Base-by-base conservation (phyloP, 2,888 invertebrate genomes). In the Poecilus cupreus region DNA sequence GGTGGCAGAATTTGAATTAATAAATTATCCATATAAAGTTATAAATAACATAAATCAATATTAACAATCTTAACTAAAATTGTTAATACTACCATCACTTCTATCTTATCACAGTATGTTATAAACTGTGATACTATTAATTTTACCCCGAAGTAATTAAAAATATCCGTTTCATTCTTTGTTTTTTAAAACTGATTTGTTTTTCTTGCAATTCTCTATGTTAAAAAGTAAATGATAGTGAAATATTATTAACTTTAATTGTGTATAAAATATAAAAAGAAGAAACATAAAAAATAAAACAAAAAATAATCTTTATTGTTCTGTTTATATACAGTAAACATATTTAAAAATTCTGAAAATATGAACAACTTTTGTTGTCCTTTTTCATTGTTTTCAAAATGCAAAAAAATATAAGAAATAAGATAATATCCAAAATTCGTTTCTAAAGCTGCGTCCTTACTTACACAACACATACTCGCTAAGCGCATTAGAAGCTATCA, bases 1-100 rank as follows among this genome's bases (percentile, higher is more conserved):
- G 64, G 64, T 43, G 43, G 77, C 20, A 77, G 20, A 77, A 46
- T 77, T 77, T 43, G 46, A 77, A 77, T 77, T 77, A 77, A 77
- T 60, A 77, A 77, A 77, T 77, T 77, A 77, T 77, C 46, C n/a
- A 13, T 4, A 10, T 16, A 16, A 22, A 51, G 60, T 77, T 77
- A 60, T 60, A 60, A 77, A 77, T 60, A 49, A 22, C 77, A 24
- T 20, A 43, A 77, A 77, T 77, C 77, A 43, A 77, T 77, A 77
- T 26, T 46, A n/a, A 32, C 3, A 75, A 75, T 68, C 10, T 13
- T 18, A 60, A 60, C 20, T 16, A 8, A 46, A 10, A 54, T 54
- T 54, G 11, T 54, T 20, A 54, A 22, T 54, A 20, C 22, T 22
- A 54, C 22, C 20, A 51, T 51, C 11, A 10, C 11, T 54, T 13